A percentile compares a stretch with the other conserved stretches of the same genome.
Evolutionary conservation across 2,888 invertebrate species (phyloP).

Genomic region (Syritta pipiens): DNA sequence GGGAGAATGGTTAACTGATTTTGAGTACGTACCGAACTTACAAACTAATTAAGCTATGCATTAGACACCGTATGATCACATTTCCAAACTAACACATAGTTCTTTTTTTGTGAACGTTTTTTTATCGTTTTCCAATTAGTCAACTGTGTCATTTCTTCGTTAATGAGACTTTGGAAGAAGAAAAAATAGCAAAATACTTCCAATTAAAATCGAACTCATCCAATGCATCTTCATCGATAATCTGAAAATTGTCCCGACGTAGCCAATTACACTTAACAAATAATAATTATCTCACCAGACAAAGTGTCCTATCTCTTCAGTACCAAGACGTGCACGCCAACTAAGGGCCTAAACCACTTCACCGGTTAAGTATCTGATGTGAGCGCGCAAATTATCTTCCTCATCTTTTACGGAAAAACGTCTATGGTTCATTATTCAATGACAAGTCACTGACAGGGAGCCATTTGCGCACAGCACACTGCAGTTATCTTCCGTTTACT

Average conservation of each 20-base stretch:
- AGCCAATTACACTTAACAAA: neutral
- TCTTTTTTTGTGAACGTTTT: too few species aligned
- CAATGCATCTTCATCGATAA: conserved; percentile 6
- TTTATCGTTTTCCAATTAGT: too few species aligned
- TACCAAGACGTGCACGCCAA: conserved; percentile 7
- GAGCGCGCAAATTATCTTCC: conserved; percentile 45
- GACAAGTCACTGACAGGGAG: conserved; percentile 67
- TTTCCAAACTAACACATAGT: too few species aligned
- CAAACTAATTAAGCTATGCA: too few species aligned
- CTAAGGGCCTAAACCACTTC: conserved; percentile 50
- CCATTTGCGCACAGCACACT: conserved; percentile 37
- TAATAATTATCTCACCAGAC: conserved; percentile 1
- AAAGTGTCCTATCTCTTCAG: conserved; percentile 9
- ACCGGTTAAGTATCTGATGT: conserved; percentile 51
- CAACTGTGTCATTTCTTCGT: too few species aligned
- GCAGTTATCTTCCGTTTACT: conserved; percentile 41
- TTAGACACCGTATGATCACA: too few species aligned
- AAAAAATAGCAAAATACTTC: neutral
- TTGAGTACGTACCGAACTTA: too few species aligned
- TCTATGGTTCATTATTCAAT: conserved; percentile 64
- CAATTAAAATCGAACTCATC: conserved; percentile 6
- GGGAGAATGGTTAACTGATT: too few species aligned
- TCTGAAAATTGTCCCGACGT: neutral
- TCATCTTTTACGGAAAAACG: conserved; percentile 38
- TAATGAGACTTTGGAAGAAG: too few species aligned